A percentile compares a stretch with the other conserved stretches of the same genome.
Conservation (phyloP, 2,797 vertebrate species). For the Rhinichthys osculus region DNA sequence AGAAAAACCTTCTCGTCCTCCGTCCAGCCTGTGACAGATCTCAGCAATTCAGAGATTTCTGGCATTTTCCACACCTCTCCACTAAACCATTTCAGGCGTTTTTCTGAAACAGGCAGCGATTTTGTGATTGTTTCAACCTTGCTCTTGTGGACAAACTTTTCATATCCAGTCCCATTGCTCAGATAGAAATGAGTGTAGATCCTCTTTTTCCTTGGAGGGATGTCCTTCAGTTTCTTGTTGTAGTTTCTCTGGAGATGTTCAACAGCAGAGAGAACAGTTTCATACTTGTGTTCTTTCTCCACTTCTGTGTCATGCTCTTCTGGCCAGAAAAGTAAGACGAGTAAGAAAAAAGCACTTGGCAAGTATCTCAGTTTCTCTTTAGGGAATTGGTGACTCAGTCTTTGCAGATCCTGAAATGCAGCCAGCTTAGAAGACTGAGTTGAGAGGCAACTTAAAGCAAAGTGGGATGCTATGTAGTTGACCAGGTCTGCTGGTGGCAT, state of each 20-base stretch:
- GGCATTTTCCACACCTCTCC: conserved; percentile 73
- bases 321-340: conserved; percentile 85
- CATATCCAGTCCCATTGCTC: conserved; percentile 72
- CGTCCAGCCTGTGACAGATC: conserved; percentile 83
- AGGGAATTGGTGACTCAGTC: conserved; percentile 74
- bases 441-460: conserved; percentile 77
- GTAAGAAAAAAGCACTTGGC: conserved; percentile 78
- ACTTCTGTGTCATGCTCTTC: conserved; percentile 75
- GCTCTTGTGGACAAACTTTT: conserved; percentile 75
- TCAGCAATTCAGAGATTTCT: conserved; percentile 69
- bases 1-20: conserved; percentile 79
- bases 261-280: conserved; percentile 75
- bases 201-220: conserved; percentile 78
- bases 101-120: conserved; percentile 64
- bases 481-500: conserved; percentile 75
- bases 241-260: conserved; percentile 74
- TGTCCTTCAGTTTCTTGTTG: conserved; percentile 77
- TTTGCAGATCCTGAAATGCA: conserved; percentile 70
- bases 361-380: conserved; percentile 71
- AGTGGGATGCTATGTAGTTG: conserved; percentile 77
- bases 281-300: conserved; percentile 73
- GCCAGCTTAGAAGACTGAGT: conserved; percentile 69
- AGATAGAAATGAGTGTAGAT: conserved; percentile 83
- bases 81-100: conserved; percentile 72
- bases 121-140: conserved; percentile 70